Base-by-base conservation (phyloP, 2,113 vertebrate genomes). In the Varanus komodoensis region DNA sequence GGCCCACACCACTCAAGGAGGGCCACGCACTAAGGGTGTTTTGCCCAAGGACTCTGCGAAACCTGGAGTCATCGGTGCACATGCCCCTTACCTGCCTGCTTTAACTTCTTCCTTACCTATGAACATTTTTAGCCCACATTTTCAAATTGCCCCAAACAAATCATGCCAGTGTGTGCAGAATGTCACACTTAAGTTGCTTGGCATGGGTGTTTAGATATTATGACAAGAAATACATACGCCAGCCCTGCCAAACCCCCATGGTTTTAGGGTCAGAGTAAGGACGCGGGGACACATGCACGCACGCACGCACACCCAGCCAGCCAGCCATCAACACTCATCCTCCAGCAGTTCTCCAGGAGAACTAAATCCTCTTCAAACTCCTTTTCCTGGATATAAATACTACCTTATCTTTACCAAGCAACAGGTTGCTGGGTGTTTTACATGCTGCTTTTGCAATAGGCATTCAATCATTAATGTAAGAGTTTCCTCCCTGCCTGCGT, bases 371-470 rank as follows among this genome's bases (percentile, higher is more conserved):
- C 97, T 96, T 95, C 96, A 95, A 96, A 96, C 96, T 94, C 95
- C 96, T 97, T 97, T 96, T 96, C 97, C 96, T 97, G 95, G 96
- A 95, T 96, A 96, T 95, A 97, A 97, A 96, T 97, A 96, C 94
- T 96, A 97, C 92, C 95, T 95, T 97, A 96, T 97, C 96, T 94
- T 82, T 74, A 95, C 82, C 92, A 89, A 94, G 91, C 86, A 82
- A 83, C 93, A 90, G 92, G 90, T 95, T 95, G 95, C 95, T 95
- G 95, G 96, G 94, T 89, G 90, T 94, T 96, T 95, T 94, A 92
- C 89, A 90, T 92, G 90, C 92, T 95, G 95, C 94, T 96, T 96
- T 93, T 93, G 93, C 87, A 96, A 91, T 23, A 71, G 89, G 94
- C 93, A 95, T 96, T 93, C 96, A 96, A 95, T 96, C 96, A 86